These are phyloP conservation scores for Balanococcus diminutus DNA, from an alignment of 2,888 invertebrate species.

Conservation along the genomic window DNA sequence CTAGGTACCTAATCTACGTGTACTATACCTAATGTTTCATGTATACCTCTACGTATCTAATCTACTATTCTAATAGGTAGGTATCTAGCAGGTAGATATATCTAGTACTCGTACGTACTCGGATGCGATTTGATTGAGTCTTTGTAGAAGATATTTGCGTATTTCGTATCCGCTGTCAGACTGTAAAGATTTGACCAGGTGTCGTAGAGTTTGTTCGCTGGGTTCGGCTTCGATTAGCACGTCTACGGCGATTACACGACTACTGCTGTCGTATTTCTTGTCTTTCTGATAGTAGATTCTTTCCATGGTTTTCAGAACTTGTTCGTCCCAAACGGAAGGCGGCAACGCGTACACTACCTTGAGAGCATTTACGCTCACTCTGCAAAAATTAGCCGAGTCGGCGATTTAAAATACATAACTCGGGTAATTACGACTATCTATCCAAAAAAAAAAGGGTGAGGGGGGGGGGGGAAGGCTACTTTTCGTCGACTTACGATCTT, in stretches of 20 bases:
- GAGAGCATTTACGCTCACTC: constrained; percentile 71
- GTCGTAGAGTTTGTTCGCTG: constrained; percentile 64
- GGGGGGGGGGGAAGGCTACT: too few species aligned
- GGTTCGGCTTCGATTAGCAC: constrained; percentile 70
- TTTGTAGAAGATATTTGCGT: constrained; percentile 70
- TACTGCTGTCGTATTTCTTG: constrained; percentile 71
- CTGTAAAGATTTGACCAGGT: constrained; percentile 65
- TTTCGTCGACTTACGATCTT: constrained; percentile 60
- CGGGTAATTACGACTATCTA: too few species aligned
- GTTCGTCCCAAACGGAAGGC: constrained; percentile 61
- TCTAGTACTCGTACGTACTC: constrained; percentile 23
- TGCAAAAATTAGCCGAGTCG: constrained; percentile 25
- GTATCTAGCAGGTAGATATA: too few species aligned
- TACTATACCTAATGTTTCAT: too few species aligned
- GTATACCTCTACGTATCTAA: too few species aligned
- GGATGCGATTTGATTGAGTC: constrained; percentile 66
- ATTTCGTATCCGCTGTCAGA: constrained; percentile 68
- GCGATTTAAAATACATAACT: neutral
- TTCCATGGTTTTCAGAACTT: constrained; percentile 64
- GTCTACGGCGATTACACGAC: constrained; percentile 74
- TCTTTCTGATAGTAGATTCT: constrained; percentile 69
- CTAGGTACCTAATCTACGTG: too few species aligned
- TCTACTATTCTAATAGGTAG: too few species aligned
- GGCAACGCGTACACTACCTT: constrained; percentile 69
- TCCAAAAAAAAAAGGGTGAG: too few species aligned